These are phyloP conservation scores for Mactromeris polynyma DNA, from an alignment of 2,888 invertebrate genomes.

Conservation along the genomic window DNA sequence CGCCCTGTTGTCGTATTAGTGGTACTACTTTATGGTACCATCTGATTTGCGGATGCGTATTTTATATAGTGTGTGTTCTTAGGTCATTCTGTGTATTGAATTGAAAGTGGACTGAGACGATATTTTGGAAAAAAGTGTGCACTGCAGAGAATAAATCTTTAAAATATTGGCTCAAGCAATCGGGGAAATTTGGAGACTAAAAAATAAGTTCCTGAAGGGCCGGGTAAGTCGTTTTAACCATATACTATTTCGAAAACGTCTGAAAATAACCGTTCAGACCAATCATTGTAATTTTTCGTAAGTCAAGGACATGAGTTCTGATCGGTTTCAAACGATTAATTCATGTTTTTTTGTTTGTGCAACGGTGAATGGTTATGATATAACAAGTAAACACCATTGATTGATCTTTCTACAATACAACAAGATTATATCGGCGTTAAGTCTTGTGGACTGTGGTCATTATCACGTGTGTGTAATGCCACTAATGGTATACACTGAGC, in stretches of 20 bases:
- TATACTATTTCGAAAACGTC: neutral
- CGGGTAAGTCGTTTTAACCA: constrained; percentile 77
- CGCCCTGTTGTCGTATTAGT: neutral
- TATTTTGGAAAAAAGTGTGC: neutral
- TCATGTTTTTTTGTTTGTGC: neutral
- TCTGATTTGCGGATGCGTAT: constrained; percentile 19
- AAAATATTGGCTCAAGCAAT: constrained; percentile 14
- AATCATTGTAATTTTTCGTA: neutral
- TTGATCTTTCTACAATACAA: too few relatives aligned
- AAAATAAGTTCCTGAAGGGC: constrained; percentile 86
- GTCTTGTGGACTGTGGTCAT: too few relatives aligned
- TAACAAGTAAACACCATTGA: too few relatives aligned
- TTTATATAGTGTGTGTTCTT: constrained; percentile 16
- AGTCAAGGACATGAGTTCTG: neutral
- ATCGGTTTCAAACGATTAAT: neutral
- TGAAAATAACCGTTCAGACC: neutral
- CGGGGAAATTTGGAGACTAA: constrained; percentile 85
- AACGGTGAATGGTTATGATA: neutral
- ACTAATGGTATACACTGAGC: too few relatives aligned
- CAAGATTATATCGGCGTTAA: too few relatives aligned
- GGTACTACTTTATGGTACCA: constrained; percentile 42
- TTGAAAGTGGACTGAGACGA: neutral
- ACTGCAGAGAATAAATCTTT: neutral
- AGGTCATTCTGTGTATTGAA: constrained; percentile 18
- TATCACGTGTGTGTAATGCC: too few relatives aligned